Conservation (phyloP, 2,797 vertebrate genomes). For the Petrocephalus schoutedeni region DNA sequence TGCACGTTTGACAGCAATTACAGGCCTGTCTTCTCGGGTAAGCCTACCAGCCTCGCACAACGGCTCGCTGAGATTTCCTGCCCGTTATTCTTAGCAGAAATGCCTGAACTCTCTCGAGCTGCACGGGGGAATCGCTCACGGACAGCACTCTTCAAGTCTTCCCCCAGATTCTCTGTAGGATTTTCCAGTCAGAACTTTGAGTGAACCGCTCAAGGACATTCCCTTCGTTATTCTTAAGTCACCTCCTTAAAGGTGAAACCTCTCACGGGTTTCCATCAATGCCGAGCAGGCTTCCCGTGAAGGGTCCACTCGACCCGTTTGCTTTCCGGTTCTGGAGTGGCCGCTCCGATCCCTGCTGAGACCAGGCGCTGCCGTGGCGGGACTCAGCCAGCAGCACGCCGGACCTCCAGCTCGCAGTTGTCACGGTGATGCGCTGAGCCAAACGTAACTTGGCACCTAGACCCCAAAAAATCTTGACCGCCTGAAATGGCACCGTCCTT, state of each 20-base stretch:
- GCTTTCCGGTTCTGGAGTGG: background rate
- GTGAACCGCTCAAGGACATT: background rate
- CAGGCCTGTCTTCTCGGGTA: slow-evolving; percentile 5
- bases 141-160: slow-evolving; percentile 1
- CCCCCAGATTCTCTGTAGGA: background rate
- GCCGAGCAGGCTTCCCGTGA: background rate
- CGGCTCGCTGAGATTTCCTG: background rate
- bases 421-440: background rate
- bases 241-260: background rate
- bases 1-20: slow-evolving; percentile 14
- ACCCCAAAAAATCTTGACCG: background rate
- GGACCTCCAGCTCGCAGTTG: background rate
- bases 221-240: slow-evolving; percentile 3
- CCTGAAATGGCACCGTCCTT: background rate
- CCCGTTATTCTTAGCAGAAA: slow-evolving; percentile 15
- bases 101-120: slow-evolving; percentile 5
- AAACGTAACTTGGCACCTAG: background rate
- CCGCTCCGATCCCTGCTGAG: background rate
- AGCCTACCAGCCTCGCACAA: background rate
- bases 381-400: background rate
- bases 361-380: background rate
- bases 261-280: background rate
- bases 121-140: background rate
- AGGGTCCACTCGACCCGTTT: background rate
- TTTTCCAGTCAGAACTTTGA: slow-evolving; percentile 11